Evolutionary conservation across 2,888 invertebrate species (phyloP), one percentile per base, ranked within the genome.

Genomic region (Luperina nickerlii): DNA sequence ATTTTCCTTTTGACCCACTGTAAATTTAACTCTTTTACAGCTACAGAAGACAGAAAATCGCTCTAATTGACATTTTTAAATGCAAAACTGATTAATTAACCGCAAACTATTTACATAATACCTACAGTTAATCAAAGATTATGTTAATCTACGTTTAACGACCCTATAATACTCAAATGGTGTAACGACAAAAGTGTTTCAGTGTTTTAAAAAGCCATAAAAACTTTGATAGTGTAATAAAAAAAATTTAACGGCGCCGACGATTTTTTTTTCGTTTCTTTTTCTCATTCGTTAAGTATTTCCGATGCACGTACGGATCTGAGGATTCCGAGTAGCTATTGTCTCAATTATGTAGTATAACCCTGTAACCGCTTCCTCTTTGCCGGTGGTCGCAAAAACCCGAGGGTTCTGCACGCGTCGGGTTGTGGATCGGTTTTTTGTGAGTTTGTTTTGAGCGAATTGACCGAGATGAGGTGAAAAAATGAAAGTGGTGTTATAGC

Each of bases 381-480:
- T 86, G 90, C 90, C 91, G 94, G 95, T 95, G 95, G 95, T 95
- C 94, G 93, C 92, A 92, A 94, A 94, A 95, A 93, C 86, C 81
- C 42, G n/a, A 84, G 82, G 79, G 79, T 78, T 62, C 66, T 88
- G 85, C 90, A 89, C 88, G 89, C 90, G 89, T 82, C 76, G 78
- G 76, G 73, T 70, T 82, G 74, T 68, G 71, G 76, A 74, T 83
- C 82, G 83, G 76, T 87, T 86, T 88, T 88, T 87, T 88, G 87
- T 87, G 70, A 79, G 82, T 84, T 83, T 82, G 69, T 85, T 81
- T 86, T 86, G 78, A 66, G 65, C 60, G 48, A 87, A 85, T 84
- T 72, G 75, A 69, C 68, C 45, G 42, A 66, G 60, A 42, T 20
- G 54, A 63, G 48, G 9, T 57, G 63, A 75, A 81, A 68, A 81